Evolutionary conservation across 2,113 vertebrate species (phyloP).

Genomic region (Xenotilapia leptura): DNA sequence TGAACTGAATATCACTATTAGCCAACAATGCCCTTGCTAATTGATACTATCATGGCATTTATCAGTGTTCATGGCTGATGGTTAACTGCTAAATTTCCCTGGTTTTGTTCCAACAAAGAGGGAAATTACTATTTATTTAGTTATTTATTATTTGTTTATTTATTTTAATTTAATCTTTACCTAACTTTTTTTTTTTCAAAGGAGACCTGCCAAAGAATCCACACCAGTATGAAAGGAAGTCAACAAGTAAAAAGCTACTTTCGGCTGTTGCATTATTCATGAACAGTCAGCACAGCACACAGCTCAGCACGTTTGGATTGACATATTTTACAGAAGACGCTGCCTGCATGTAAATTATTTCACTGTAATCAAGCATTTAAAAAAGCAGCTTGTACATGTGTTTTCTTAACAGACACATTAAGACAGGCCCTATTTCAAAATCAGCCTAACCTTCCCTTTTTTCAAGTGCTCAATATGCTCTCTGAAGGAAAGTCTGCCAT

Average conservation of each 20-base stretch:
- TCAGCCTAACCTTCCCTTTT: neutral
- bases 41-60: neutral
- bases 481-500: neutral
- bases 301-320: neutral
- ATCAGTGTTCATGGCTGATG: neutral
- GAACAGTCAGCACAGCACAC: neutral
- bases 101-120: neutral
- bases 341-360: neutral
- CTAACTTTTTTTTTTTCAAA: neutral
- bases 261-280: neutral
- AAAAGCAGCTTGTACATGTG: neutral
- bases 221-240: neutral
- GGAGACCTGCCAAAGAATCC: neutral
- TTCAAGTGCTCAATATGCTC: neutral
- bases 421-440: neutral
- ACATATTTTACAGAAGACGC: neutral
- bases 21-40: neutral
- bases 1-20: neutral
- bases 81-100: neutral
- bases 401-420: neutral
- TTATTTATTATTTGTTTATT: neutral
- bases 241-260: neutral
- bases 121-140: neutral
- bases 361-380: neutral
- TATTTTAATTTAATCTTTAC: neutral